These are phyloP conservation scores for Istiophorus platypterus DNA, from an alignment of 2,113 vertebrate species.

Conservation along the genomic window DNA sequence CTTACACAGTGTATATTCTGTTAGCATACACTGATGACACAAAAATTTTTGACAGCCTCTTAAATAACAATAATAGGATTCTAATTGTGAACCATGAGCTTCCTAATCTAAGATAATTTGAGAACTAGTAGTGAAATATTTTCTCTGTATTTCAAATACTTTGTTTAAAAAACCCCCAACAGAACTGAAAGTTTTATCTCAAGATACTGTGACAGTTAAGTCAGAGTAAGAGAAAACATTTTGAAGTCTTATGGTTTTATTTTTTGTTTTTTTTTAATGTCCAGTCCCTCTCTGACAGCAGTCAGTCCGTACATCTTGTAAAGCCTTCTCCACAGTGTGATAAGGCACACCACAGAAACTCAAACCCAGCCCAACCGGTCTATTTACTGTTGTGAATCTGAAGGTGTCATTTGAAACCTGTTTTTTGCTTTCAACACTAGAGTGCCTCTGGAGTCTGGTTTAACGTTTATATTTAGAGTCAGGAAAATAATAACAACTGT, in stretches of 20 bases:
- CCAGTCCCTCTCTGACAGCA: neutral
- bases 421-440: neutral
- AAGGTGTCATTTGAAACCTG: slow-evolving; percentile 24
- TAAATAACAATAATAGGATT: too few relatives aligned
- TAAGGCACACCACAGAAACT: slow-evolving; percentile 38
- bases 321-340: neutral
- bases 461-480: slow-evolving; percentile 1
- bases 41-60: neutral
- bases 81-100: neutral
- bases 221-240: neutral
- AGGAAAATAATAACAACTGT: too few relatives aligned
- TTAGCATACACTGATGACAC: neutral
- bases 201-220: neutral
- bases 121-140: neutral
- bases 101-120: neutral
- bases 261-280: too few relatives aligned
- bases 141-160: too few relatives aligned
- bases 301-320: neutral
- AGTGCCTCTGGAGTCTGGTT: neutral
- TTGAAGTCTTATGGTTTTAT: too few relatives aligned
- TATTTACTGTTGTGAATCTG: neutral
- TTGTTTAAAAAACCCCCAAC: neutral
- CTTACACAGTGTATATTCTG: too few relatives aligned
- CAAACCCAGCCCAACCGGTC: slow-evolving; percentile 55
- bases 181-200: neutral